Conservation (phyloP, 2,888 invertebrate genomes). For the Gastrophysa polygoni region DNA sequence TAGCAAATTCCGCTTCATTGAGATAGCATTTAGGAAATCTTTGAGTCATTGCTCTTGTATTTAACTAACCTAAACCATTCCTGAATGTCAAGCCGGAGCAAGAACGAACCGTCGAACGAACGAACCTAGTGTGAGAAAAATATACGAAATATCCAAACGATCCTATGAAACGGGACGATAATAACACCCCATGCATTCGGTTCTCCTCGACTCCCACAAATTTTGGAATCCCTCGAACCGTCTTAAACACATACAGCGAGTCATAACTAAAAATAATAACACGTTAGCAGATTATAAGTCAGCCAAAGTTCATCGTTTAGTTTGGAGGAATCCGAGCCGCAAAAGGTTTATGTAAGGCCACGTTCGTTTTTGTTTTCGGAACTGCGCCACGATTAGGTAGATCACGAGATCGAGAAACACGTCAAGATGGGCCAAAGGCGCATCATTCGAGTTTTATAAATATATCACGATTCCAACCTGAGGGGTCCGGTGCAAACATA, state of each 20-base stretch:
- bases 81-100: too few species aligned
- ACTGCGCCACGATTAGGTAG: not conserved
- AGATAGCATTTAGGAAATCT: too few species aligned
- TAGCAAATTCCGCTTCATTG: too few species aligned
- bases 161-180: constrained; percentile 33
- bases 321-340: too few species aligned
- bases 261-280: constrained; percentile 44
- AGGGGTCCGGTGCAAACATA: too few species aligned
- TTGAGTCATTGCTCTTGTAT: too few species aligned
- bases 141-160: constrained; percentile 26
- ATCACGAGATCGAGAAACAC: constrained; percentile 8
- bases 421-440: not conserved
- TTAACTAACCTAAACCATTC: too few species aligned
- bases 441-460: not conserved
- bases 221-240: constrained; percentile 31
- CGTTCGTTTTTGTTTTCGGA: not conserved
- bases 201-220: constrained; percentile 36
- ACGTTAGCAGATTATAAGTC: constrained; percentile 39
- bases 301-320: constrained; percentile 32
- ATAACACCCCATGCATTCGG: constrained; percentile 21
- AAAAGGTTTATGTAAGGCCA: too few species aligned
- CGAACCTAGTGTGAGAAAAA: constrained; percentile 34
- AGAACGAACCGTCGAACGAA: too few species aligned
- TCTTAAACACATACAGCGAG: constrained; percentile 25
- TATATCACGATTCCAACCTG: not conserved